Evolutionary conservation across 2,888 invertebrate genomes (phyloP), one percentile per base, ranked within the genome.

Genomic region (Aphrophora alni): DNA sequence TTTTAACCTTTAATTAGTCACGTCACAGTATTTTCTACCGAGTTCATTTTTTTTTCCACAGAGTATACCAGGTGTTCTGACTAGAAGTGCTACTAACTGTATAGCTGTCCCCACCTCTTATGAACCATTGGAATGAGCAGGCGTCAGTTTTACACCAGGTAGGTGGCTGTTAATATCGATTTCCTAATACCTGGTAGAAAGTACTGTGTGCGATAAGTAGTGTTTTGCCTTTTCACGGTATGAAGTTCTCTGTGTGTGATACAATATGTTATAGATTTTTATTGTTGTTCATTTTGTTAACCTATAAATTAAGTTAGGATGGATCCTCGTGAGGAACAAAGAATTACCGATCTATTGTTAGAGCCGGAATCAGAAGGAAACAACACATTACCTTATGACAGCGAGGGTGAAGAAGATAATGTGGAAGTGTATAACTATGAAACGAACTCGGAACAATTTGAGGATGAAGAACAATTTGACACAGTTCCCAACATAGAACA

Each of bases 311-410:
- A 5, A n/a, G n/a, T 68, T 68, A 68, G 68, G 24, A 68, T 12
- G 68, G 68, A 68, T 68, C 68, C 68, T 12, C n/a, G 68, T 21
- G 68, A 24, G 24, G 68, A 68, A 68, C n/a, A 24, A 68, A 68
- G 68, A 10, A 68, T 68, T 68, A 68, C n/a, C 10, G n/a, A n/a
- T 68, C 68, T 68, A 68, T 68, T 68, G 68, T 68, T 68, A 68
- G 68, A 68, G 68, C 68, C 68, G 24, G 24, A 21, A 68, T 21
- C 68, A 10, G 68, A 68, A 10, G 68, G 24, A 21, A 68, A 68
- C 24, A 10, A 68, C 68, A 68, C n/a, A 21, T 68, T 68, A 68
- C 24, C 68, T 69, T 24, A 21, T 24, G 26, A 24, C 26, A 69
- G 69, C 17, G 69, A 69, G 2, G 69, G 7, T 21, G 24, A 69